Percentiles rank a stretch among this genome's conserved stretches.
phyloP scores from a whole-genome alignment of 2,888 invertebrate species.

The Philaethria dido region DNA sequence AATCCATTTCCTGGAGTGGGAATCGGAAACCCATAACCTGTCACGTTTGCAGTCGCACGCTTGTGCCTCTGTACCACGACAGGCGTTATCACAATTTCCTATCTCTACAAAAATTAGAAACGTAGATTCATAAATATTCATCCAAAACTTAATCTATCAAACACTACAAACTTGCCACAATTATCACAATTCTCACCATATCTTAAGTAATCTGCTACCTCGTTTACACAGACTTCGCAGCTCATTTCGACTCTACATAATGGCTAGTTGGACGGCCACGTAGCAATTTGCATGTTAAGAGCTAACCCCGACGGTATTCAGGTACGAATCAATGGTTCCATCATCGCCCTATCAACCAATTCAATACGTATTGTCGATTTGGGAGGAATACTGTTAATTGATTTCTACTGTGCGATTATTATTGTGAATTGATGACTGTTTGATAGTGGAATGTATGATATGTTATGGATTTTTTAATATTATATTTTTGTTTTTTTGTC shows the following conservation, averaged over 20 bases:
- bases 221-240: conserved; percentile 54
- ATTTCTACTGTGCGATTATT: conserved; percentile 28
- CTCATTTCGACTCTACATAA: conserved; percentile 54
- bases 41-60: too few species aligned
- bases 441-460: background rate
- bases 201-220: conserved; percentile 23
- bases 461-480: background rate
- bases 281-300: conserved; percentile 65
- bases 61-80: too few species aligned
- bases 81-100: too few species aligned
- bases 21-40: too few species aligned
- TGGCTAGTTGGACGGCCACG: conserved; percentile 60
- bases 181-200: conserved; percentile 14
- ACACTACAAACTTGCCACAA: conserved; percentile 6
- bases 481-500: background rate
- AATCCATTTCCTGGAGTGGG: too few species aligned
- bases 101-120: too few species aligned
- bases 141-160: background rate
- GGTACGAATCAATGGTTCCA: conserved; percentile 34
- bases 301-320: conserved; percentile 29
- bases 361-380: conserved; percentile 40
- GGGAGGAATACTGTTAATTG: conserved; percentile 44
- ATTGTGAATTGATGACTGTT: conserved; percentile 24
- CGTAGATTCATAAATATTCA: background rate
- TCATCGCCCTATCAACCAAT: conserved; percentile 51